Evolutionary conservation across 2,888 invertebrate genomes (phyloP).

Genomic region (Caradrina kadenii): DNA sequence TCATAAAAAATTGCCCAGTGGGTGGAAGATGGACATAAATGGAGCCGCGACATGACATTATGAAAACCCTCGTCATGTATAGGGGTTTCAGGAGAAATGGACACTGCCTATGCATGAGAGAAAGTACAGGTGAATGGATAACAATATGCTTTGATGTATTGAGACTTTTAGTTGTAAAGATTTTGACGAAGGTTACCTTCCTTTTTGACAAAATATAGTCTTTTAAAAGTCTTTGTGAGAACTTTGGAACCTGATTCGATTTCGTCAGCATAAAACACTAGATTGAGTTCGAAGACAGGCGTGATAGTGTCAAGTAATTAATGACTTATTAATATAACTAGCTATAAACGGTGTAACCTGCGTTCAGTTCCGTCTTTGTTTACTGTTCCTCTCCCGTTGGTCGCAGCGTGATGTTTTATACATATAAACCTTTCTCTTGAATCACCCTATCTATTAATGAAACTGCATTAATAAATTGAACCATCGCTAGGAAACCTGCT

Average conservation of each 20-base stretch:
- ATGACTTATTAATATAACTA: too few species aligned
- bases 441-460: too few species aligned
- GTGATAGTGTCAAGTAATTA: too few species aligned
- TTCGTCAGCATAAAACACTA: background rate
- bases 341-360: too few species aligned
- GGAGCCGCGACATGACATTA: conserved; percentile 30
- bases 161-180: background rate
- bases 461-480: too few species aligned
- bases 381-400: too few species aligned
- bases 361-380: too few species aligned
- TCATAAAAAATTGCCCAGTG: conserved; percentile 38
- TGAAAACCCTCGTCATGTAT: conserved; percentile 42
- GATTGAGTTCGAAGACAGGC: too few species aligned
- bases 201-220: background rate
- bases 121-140: conserved; percentile 26
- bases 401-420: too few species aligned
- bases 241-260: background rate
- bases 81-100: conserved; percentile 18
- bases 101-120: conserved; percentile 2
- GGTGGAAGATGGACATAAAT: conserved; percentile 47
- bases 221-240: background rate
- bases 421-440: too few species aligned
- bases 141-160: conserved; percentile 18
- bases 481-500: too few species aligned
- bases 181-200: background rate